Base-by-base conservation (phyloP, 2,888 invertebrate genomes). In the Eristalis intricaria region DNA sequence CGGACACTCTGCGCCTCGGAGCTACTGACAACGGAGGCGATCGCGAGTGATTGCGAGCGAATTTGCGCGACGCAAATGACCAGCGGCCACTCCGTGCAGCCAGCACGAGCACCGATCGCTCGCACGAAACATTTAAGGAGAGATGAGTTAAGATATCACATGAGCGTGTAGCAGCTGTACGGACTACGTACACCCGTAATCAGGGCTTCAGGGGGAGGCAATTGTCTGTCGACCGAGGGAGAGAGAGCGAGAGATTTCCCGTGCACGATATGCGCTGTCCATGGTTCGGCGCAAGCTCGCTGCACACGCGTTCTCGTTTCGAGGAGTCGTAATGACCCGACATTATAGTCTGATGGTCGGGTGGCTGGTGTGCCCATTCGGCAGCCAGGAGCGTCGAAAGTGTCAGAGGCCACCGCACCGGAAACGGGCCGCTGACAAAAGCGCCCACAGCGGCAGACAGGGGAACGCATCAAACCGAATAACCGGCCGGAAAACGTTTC, bases 71-170 rank as follows among this genome's bases (percentile, higher is more conserved):
- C 66, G 43, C 61, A 69, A 58, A 87, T 73, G 79, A 69, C 84
- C 76, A 60, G 79, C 38, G 80, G 87, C 50, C 32, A 32, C 32
- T 32, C 8, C 32, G 10, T 32, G 32, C 32, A 32, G 32, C 10
- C 76, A 71, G 66, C 40, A 26, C 38, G 61, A 56, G n/a, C 26
- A 29, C 13, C 32, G 32, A 32, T 19, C 19, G 19, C 74, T 64
- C 60, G 83, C 83, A 87, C 87, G 87, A 83, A 83, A 71, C 71
- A 64, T 80, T 87, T 84, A 73, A 71, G 84, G 79, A 84, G 79
- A 84, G 87, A 87, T 87, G 87, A 87, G 87, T 87, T 87, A 87
- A 87, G 87, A 87, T 87, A 87, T 87, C 87, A 87, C 73, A 84
- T 64, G 83, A 83, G 74, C 74, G 75, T 76, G 83, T 58, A 66